Base-by-base conservation (phyloP, 2,888 invertebrate species). In the Lasioglossum malachurum region DNA sequence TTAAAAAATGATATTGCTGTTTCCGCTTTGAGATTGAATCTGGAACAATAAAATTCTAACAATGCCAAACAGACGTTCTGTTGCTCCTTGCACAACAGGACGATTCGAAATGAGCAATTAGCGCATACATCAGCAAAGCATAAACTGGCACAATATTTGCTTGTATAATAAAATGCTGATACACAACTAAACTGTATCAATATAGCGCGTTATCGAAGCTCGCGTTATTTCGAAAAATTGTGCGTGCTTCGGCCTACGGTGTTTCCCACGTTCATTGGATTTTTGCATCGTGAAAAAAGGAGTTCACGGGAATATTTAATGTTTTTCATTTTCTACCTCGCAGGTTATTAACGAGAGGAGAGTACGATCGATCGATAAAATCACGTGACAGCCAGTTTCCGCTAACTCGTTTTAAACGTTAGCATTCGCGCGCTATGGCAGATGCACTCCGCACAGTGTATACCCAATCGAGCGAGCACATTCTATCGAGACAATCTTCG, bases 401-500 rank as follows among this genome's bases (percentile, higher is more conserved):
- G 38, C 38, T 19, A 69, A 35, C 38, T 69, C 67, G 67, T 23
- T 69, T 38, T 38, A 69, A 38, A 69, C 23, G 67, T 69, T 35
- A 69, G 67, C 35, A 69, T 69, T 69, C 67, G 23, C 67, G 23
- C 67, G 35, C 23, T 23, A 69, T 38, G 38, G 67, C 10, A 1
- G 67, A 69, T 69, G 38, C 23, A 8, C 67, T 38, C 35, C 10
- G 38, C 38, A 23, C 67, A 69, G 35, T 35, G 67, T 69, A 69
- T 23, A 38, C 10, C 38, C 67, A 35, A 69, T 69, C 67, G 38
- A 69, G 67, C 38, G 67, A 35, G 67, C 67, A 69, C 38, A 69
- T 69, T 69, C 67, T 35, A 69, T 69, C 67, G 67, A 69, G 38
- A 69, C 67, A 69, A 69, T 69, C 67, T 69, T 69, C 67, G 67